A percentile compares a stretch with the other conserved stretches of the same genome.
These are phyloP conservation scores for Lasiurus borealis DNA, from an alignment of 2,113 vertebrate species.

Conservation along the genomic window DNA sequence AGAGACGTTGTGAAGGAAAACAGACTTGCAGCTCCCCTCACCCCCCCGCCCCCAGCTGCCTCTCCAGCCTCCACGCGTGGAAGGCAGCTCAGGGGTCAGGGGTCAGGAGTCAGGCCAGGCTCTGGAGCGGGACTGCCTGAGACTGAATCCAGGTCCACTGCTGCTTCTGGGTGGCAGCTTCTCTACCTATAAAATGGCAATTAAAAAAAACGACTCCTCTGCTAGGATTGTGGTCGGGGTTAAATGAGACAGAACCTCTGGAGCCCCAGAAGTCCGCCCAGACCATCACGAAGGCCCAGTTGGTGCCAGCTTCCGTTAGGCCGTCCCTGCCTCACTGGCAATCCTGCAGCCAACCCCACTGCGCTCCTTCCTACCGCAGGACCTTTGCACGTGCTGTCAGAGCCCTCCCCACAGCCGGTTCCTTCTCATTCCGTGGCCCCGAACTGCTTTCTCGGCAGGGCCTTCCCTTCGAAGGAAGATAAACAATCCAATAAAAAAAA, in stretches of 20 bases:
- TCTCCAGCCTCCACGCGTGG: neutral
- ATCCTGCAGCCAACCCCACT: rapidly evolving
- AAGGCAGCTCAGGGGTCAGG: neutral
- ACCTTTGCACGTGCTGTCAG: neutral
- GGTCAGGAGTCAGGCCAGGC: too few relatives aligned
- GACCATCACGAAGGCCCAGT: rapidly evolving
- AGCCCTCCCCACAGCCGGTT: neutral
- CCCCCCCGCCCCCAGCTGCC: rapidly evolving
- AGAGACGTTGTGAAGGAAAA: neutral
- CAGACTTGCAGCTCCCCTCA: neutral
- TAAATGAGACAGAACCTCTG: neutral
- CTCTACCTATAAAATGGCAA: neutral
- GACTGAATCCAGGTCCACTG: neutral
- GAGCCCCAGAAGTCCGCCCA: neutral
- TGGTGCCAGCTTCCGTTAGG: rapidly evolving
- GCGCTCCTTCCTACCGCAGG: neutral
- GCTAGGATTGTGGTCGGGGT: too few relatives aligned
- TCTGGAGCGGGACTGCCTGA: neutral
- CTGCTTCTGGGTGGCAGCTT: neutral
- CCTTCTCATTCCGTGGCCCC: neutral
- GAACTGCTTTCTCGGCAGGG: neutral
- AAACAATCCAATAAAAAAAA: too few relatives aligned
- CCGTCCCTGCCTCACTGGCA: too few relatives aligned
- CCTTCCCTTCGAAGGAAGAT: too few relatives aligned
- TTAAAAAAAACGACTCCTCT: neutral